A percentile compares a stretch with the other conserved stretches of the same genome.
phyloP scores from a whole-genome alignment of 2,888 invertebrate species.

The Leptura quadrifasciata region DNA sequence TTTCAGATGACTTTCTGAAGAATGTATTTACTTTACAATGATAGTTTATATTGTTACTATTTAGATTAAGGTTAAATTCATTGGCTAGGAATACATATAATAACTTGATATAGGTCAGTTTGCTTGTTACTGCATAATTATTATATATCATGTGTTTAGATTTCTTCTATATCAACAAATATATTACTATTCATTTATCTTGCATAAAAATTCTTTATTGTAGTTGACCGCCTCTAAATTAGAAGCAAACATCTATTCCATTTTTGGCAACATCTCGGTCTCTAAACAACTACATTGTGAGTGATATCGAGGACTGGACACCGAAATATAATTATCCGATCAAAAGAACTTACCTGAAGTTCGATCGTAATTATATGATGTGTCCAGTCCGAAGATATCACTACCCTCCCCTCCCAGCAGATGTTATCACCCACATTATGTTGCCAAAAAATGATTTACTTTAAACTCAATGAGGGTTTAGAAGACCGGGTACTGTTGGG shows the following conservation, averaged over 20 bases:
- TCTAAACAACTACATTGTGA: conserved; percentile 9
- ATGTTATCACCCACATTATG: too few relatives aligned
- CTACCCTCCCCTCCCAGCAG: not conserved
- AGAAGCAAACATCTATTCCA: not conserved
- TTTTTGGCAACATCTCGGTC: not conserved
- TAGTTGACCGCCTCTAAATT: not conserved
- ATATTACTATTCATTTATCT: not conserved
- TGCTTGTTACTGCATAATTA: not conserved
- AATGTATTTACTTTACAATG: not conserved
- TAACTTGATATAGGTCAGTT: not conserved
- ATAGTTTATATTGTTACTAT: not conserved
- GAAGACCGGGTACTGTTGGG: too few relatives aligned
- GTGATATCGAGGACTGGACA: conserved; percentile 21
- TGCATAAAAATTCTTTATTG: not conserved
- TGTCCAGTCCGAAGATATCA: conserved; percentile 26
- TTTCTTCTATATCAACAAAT: too few relatives aligned
- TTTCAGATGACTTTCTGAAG: not conserved
- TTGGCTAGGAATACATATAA: not conserved
- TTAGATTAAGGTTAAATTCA: too few relatives aligned
- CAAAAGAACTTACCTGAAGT: conserved; percentile 24
- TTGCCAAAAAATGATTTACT: too few relatives aligned
- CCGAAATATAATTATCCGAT: conserved; percentile 16
- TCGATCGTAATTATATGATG: conserved; percentile 27
- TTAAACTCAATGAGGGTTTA: too few relatives aligned
- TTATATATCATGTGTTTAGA: not conserved